A percentile compares a stretch with the other conserved stretches of the same genome.
These are phyloP conservation scores for Drosophila micromelanica DNA, from an alignment of 1,140 invertebrate species.

Conservation along the genomic window DNA sequence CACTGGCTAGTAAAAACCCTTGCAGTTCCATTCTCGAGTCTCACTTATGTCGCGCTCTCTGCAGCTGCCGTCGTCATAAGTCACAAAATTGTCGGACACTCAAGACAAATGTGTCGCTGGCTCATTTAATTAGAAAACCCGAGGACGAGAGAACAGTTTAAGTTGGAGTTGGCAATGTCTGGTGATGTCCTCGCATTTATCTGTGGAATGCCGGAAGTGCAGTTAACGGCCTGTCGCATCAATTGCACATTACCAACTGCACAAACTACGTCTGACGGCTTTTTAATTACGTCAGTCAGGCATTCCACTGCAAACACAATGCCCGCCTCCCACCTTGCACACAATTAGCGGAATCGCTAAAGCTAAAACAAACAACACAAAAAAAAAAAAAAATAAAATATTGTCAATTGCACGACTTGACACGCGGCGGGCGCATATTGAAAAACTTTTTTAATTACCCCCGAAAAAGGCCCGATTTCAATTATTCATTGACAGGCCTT, in stretches of 20 bases:
- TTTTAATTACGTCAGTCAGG: slow-evolving; percentile 76
- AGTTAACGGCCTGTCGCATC: slow-evolving; percentile 70
- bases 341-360: slow-evolving; percentile 61
- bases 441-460: slow-evolving; percentile 80
- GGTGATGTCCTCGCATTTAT: slow-evolving; percentile 2
- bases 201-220: slow-evolving; percentile 22
- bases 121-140: slow-evolving; percentile 77
- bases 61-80: slow-evolving; percentile 72
- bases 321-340: slow-evolving; percentile 6
- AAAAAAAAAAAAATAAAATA: slow-evolving; percentile 27
- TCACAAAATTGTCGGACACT: slow-evolving; percentile 77
- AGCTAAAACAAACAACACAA: slow-evolving; percentile 39
- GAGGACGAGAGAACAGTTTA: slow-evolving; percentile 42
- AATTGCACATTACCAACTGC: slow-evolving; percentile 75
- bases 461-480: slow-evolving; percentile 66
- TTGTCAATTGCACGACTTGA: slow-evolving; percentile 57
- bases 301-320: slow-evolving; percentile 6
- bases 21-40: background rate
- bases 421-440: slow-evolving; percentile 43
- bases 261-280: slow-evolving; percentile 69
- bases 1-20: background rate
- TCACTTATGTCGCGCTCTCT: slow-evolving; percentile 36
- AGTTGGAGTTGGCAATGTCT: background rate
- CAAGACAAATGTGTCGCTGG: slow-evolving; percentile 77
- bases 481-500: slow-evolving; percentile 72